Base-by-base conservation (phyloP, 2,888 invertebrate genomes). In the Drosophila nr. fundita region DNA sequence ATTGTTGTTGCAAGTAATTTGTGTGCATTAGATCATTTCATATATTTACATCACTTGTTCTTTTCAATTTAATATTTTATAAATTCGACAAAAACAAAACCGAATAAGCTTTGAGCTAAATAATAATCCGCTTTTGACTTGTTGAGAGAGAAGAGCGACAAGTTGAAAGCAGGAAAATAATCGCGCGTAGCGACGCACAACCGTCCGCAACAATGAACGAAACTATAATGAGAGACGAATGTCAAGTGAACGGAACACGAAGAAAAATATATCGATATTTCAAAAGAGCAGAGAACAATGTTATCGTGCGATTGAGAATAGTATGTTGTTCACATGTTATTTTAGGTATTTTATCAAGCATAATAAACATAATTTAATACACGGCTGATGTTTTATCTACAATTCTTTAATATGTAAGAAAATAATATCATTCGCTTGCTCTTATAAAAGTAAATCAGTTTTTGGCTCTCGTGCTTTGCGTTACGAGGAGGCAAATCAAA, bases 31-130 rank as follows among this genome's bases (percentile, higher is more conserved):
- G 4, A 55, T 68, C 50, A 54, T 62, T 71, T 11, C 50, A 66
- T 50, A 18, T 36, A 53, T 53, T 24, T 21, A 66, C 60, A 68
- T 73, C 72, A 77, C 69, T 76, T 72, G 36, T 53, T 45, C 49
- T 58, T 53, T 73, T 79, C 65, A 54, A 76, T 75, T 78, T 61
- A 75, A 61, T 68, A 75, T 68, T 63, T 45, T 49, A 58, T 60
- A 54, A 64, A 64, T 59, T 55, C 57, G 74, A 62, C 50, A 52
- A 52, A 66, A 42, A 42, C 42, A 42, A 54, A 58, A 45, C 15
- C 34, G 29, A 42, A 60, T 63, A 42, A 21, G 60, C 58, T 58
- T 21, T 61, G 30, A 53, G 59, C 58, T 49, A 58, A 70, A 69
- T 49, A 68, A 58, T 70, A 68, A 69, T 53, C 49, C 78, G 74